These are phyloP conservation scores for Syngnathus typhle DNA, from an alignment of 2,113 vertebrate genomes.

Conservation along the genomic window DNA sequence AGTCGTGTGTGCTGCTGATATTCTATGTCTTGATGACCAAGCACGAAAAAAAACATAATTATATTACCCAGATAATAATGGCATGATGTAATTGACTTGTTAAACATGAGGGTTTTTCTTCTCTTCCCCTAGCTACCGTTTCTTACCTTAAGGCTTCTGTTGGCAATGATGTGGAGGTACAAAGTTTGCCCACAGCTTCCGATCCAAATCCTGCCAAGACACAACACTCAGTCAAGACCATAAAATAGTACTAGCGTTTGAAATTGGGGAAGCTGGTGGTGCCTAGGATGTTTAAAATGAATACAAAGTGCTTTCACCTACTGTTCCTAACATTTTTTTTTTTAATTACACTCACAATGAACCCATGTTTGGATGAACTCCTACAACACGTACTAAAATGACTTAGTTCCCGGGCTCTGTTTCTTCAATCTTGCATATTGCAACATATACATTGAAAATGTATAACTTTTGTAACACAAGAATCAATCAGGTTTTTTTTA, in stretches of 20 bases:
- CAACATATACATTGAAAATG: neutral
- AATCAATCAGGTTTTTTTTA: neutral
- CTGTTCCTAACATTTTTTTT: neutral
- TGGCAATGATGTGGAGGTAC: slow-evolving; percentile 70
- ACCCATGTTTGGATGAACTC: neutral
- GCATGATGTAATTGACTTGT: neutral
- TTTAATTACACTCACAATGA: too few relatives aligned
- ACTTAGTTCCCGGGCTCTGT: neutral
- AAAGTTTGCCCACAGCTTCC: slow-evolving; percentile 70
- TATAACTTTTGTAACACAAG: neutral
- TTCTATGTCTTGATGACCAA: slow-evolving; percentile 12
- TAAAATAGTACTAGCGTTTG: neutral
- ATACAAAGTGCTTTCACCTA: neutral
- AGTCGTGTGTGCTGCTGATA: slow-evolving; percentile 17
- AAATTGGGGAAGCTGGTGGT: neutral
- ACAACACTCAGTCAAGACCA: neutral
- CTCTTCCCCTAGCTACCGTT: neutral
- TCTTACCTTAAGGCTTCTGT: slow-evolving; percentile 78
- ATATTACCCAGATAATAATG: too few relatives aligned
- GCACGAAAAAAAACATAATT: neutral
- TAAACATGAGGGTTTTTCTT: neutral
- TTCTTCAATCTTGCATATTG: neutral
- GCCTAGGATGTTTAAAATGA: neutral
- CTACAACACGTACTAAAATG: neutral
- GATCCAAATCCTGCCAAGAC: slow-evolving; percentile 72